These are phyloP conservation scores for Drosophila pachea DNA, from an alignment of 1,140 invertebrate species.

Conservation along the genomic window DNA sequence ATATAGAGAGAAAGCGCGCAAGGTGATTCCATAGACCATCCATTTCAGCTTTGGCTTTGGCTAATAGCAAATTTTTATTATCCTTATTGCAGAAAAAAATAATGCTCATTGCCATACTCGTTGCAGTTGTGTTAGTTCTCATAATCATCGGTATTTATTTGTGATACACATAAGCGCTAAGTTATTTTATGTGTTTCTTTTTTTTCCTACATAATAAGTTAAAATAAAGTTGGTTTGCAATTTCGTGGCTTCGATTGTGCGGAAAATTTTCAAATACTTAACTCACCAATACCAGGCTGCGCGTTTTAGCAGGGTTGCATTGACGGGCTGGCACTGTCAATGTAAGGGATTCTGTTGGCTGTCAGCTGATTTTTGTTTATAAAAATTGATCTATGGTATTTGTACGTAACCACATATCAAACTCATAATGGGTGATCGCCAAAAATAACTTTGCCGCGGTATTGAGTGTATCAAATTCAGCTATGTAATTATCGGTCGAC, in stretches of 20 bases:
- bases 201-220: conserved; percentile 40
- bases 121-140: conserved; percentile 65
- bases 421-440: background rate
- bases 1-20: conserved; percentile 66
- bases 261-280: conserved; percentile 7
- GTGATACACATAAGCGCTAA: conserved; percentile 47
- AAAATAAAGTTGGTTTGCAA: conserved; percentile 7
- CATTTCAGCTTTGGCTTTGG: background rate
- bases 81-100: conserved; percentile 71
- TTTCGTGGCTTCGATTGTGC: conserved; percentile 1
- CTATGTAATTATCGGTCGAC: too few relatives aligned
- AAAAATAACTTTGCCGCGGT: background rate
- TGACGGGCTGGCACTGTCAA: background rate
- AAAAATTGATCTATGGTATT: background rate
- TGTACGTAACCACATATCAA: background rate
- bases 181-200: conserved; percentile 23
- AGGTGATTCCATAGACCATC: conserved; percentile 41
- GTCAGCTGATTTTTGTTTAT: conserved; percentile 38
- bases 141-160: conserved; percentile 74
- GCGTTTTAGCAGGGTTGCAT: conserved; percentile 17
- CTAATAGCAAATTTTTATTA: background rate
- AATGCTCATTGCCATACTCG: conserved; percentile 66
- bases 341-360: background rate
- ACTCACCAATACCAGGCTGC: conserved; percentile 10
- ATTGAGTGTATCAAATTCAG: too few relatives aligned